Percentiles rank a stretch among this genome's conserved stretches.
Conservation (phyloP, 1,140 invertebrate genomes). For the Pemphigus obesinymphae region DNA sequence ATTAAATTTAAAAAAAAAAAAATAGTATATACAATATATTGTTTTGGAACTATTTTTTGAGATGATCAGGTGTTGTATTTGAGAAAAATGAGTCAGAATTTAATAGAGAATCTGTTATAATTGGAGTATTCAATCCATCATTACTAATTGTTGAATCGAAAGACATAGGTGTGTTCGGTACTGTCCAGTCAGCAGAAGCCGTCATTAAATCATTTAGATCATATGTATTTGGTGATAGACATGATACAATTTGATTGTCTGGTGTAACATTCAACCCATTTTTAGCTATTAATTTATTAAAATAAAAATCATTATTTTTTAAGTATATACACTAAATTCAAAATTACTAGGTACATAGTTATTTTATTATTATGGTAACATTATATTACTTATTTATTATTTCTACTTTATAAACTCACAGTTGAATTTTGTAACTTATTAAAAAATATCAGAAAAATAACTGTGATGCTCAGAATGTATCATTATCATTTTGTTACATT, state of each 20-base stretch:
- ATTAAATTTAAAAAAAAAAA: not conserved
- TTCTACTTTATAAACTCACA: too few species aligned
- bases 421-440: too few species aligned
- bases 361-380: too few species aligned
- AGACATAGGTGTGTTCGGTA: constrained; percentile 12
- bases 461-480: too few species aligned
- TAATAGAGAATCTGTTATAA: constrained; percentile 25
- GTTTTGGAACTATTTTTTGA: not conserved
- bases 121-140: constrained; percentile 10
- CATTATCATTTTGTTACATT: too few species aligned
- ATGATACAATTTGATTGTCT: constrained; percentile 35
- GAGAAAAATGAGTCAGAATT: constrained; percentile 3
- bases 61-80: not conserved
- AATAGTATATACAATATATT: not conserved
- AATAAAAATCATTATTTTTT: not conserved
- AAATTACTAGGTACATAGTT: not conserved
- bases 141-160: not conserved
- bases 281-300: not conserved
- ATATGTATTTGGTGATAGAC: constrained; percentile 29
- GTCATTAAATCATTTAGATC: constrained; percentile 34
- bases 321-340: not conserved
- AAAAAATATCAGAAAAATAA: too few species aligned
- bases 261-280: constrained; percentile 29
- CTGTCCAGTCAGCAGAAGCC: constrained; percentile 23
- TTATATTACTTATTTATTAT: too few species aligned